Base-by-base conservation (phyloP, 2,113 vertebrate genomes). In the Setophaga kirtlandii region DNA sequence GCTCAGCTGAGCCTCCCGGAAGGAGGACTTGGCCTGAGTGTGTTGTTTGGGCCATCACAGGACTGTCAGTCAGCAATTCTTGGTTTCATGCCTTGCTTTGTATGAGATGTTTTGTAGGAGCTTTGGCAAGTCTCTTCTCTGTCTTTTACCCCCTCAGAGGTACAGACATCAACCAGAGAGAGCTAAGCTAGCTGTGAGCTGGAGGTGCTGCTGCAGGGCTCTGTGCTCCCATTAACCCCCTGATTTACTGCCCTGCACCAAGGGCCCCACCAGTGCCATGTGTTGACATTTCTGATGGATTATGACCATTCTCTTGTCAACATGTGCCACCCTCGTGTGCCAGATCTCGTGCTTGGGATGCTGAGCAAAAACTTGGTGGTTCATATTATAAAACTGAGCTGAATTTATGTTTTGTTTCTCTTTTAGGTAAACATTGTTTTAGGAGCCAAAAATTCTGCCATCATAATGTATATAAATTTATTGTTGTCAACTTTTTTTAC, bases 311-410 rank as follows among this genome's bases (percentile, higher is more conserved):
- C 67, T 63, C 27, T 46, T 5, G 1, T 64, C 59, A 55, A 2
- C 0, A 0, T 41, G 49, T 59, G 42, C 35, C 63, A 64, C 30
- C 44, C 7, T 4, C 2, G 0, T 28, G 41, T 86, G 55, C n/a
- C 4, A 1, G 15, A 25, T 55, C 79, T 93, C 0, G 0, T 55
- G 53, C 25, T 65, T 4, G 1, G 30, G 23, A 5, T 50, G 68
- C 59, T 81, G 52, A 87, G 42, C 42, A 89, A 31, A 65, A 81
- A 15, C 35, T 22, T 27, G 4, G 16, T 22, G 6, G 12, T 63
- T 83, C 12, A 3, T 70, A 23, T 39, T 52, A 52, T 47, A 71
- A 50, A 53, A 30, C 55, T 55, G 30, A 73, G 22, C 12, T 65
- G 49, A 21, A 14, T 9, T 73, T 65, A n/a, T 3, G 44, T 37